Base-by-base conservation (phyloP, 2,113 vertebrate species). In the Accipiter virgatus region DNA sequence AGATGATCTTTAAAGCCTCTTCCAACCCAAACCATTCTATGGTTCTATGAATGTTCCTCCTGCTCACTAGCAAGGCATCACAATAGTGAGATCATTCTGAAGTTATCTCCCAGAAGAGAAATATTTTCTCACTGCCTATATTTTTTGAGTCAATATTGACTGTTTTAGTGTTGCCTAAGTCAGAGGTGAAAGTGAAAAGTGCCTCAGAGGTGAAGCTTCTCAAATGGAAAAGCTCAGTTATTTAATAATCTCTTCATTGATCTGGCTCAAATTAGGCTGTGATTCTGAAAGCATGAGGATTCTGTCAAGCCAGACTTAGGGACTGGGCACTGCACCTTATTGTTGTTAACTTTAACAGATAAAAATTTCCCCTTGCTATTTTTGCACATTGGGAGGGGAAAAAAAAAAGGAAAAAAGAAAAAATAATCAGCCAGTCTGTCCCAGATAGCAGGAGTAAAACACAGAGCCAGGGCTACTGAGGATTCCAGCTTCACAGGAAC, bases 141-240 rank as follows among this genome's bases (percentile, higher is more conserved):
- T 70, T 75, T 96, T 94, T 92, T 86, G 45, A 91, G 65, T 58
- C 43, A 81, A 72, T 87, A 95, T 87, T 72, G 77, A 96, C 94
- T 82, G 72, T 31, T 93, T 83, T 58, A 86, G 32, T 36, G 31
- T 63, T 92, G 52, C 61, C 62, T 47, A 83, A 93, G 80, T 82
- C 90, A 94, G 85, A 91, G 77, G 88, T 88, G 72, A 93, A 95
- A 75, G 43, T 34, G 90, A 79, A 68, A 88, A 74, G 13, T 55
- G 48, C 80, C 95, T 93, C 80, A 79, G 77, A 93, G 80, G 40
- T 0, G 0, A 91, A 90, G 47, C 32, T 84, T 72, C 59, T 75
- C 86, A 87, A 92, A 96, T 72, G 48, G 79, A 95, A 84, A 29
- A 88, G 31, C 52, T 93, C 56, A 29, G 68, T 93, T 94, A 86